Evolutionary conservation across 2,113 vertebrate species (phyloP), one percentile per base, ranked within the genome.

Genomic region (Girardinichthys multiradiatus): DNA sequence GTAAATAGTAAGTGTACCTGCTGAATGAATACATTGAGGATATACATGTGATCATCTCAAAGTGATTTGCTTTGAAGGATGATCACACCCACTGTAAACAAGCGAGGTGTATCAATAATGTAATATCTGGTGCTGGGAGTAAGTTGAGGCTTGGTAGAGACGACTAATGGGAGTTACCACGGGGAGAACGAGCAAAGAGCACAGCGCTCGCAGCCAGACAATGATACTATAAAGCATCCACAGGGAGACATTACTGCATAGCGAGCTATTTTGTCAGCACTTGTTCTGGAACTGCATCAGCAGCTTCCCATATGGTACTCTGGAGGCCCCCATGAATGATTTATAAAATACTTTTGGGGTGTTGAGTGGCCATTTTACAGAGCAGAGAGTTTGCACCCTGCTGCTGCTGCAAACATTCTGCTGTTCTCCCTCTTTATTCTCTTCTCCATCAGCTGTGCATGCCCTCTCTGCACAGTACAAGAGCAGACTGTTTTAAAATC

Each of bases 61-160:
- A 79, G 68, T 59, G 80, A 5, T 79, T 80, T 83, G 77, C 86
- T 92, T 79, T 83, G 84, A 76, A 86, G 82, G 67, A 74, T 80
- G 89, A 88, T 88, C 87, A 84, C 87, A 86, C 76, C 51, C 74
- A 57, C 21, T 27, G 86, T 89, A 91, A 93, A 94, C 92, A 93
- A 91, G 89, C 58, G 37, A 4, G 37, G 33, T 58, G 79, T 61
- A 70, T 94, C 88, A 93, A 94, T 94, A 91, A 93, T 93, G 90
- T 85, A 93, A 70, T 68, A 74, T 85, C 82, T 81, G 71, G 83
- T 74, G 87, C 77, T 64, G n/a, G 76, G 63, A 77, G 79, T 67
- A 76, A 86, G 84, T 70, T 83, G 81, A 61, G 78, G 82, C 83
- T 86, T 82, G 62, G 77, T 69, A 63, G 76, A 77, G 82, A 82